Conservation (phyloP, 2,888 invertebrate genomes). For the Pollenia amentaria region DNA sequence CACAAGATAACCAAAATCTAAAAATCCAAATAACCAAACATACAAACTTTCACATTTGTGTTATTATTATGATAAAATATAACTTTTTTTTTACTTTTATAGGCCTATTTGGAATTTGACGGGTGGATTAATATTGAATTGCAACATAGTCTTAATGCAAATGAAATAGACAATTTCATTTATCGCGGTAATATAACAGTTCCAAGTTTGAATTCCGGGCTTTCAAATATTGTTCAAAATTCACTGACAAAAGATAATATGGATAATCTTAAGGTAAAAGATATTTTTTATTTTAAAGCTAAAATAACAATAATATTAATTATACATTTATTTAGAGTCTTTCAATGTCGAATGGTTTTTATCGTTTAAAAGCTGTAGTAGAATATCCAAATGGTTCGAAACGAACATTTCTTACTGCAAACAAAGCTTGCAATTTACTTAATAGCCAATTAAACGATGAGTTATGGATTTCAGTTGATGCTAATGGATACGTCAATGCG, state of each 20-base stretch:
- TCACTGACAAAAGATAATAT: constrained; percentile 86
- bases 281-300: constrained; percentile 19
- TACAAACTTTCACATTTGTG: too few species aligned
- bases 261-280: constrained; percentile 86
- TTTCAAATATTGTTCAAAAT: constrained; percentile 87
- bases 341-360: constrained; percentile 89
- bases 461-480: constrained; percentile 92
- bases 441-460: constrained; percentile 91
- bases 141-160: constrained; percentile 88
- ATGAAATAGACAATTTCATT: constrained; percentile 86
- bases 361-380: constrained; percentile 89
- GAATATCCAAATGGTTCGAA: constrained; percentile 88
- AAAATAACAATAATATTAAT: not conserved
- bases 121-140: constrained; percentile 90
- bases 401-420: constrained; percentile 90
- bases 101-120: constrained; percentile 90
- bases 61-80: not conserved
- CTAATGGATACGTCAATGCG: constrained; percentile 91
- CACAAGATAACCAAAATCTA: too few species aligned
- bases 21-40: too few species aligned
- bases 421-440: constrained; percentile 92
- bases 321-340: constrained; percentile 85
- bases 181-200: constrained; percentile 89
- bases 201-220: constrained; percentile 89
- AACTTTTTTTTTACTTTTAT: constrained; percentile 10